Percentiles rank a stretch among this genome's conserved stretches.
These are phyloP conservation scores for Chionomys nivalis DNA, from an alignment of 2,113 vertebrate species.

Conservation along the genomic window DNA sequence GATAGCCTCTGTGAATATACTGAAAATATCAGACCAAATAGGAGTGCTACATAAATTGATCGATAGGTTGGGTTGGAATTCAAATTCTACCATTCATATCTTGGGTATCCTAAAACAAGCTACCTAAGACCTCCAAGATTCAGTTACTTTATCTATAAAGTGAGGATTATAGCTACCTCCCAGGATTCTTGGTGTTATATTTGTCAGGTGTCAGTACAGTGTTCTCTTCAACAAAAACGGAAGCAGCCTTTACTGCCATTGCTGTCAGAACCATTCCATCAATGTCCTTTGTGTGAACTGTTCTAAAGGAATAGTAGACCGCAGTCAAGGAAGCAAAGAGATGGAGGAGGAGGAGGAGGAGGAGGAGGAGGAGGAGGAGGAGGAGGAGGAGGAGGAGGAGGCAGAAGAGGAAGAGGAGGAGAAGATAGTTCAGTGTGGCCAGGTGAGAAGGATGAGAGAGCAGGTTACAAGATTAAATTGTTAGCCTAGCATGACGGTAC, in stretches of 20 bases:
- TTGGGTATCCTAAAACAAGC: background rate
- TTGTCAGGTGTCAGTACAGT: background rate
- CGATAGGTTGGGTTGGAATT: background rate
- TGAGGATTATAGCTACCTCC: background rate
- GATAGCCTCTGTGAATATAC: background rate
- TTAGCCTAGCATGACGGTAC: background rate
- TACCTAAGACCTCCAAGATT: background rate
- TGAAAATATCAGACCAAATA: background rate
- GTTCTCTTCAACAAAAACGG: background rate
- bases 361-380: background rate
- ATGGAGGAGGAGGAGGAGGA: background rate
- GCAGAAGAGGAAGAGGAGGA: background rate
- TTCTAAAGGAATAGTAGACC: background rate
- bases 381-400: background rate
- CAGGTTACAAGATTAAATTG: background rate
- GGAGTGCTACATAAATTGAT: background rate
- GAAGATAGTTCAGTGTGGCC: background rate
- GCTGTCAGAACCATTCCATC: background rate
- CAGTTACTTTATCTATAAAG: background rate
- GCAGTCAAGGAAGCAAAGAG: background rate
- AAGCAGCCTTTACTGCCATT: background rate
- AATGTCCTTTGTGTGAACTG: background rate
- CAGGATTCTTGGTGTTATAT: background rate
- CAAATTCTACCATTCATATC: background rate
- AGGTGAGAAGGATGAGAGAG: background rate